These are phyloP conservation scores for Muschampia plurimacula DNA, from an alignment of 2,888 invertebrate species.

Conservation along the genomic window DNA sequence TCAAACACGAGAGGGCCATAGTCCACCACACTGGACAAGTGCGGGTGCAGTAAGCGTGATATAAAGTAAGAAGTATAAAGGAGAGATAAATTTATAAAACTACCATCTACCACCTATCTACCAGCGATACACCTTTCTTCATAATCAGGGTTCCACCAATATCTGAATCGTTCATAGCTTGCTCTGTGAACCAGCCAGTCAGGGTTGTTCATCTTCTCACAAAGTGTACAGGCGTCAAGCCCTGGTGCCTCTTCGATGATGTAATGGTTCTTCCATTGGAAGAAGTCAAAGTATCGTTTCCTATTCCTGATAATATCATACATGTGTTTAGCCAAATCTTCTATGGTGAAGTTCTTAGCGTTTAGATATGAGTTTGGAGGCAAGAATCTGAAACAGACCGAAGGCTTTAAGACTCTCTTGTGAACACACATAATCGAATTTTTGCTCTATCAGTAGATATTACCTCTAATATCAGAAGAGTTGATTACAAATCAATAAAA, in stretches of 20 bases:
- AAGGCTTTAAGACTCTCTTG: too few species aligned
- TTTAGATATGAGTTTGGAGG: slow-evolving; percentile 65
- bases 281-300: slow-evolving; percentile 60
- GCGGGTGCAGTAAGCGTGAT: too few species aligned
- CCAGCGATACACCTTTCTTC: slow-evolving; percentile 35
- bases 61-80: too few species aligned
- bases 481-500: too few species aligned
- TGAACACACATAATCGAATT: too few species aligned
- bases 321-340: slow-evolving; percentile 58
- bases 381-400: slow-evolving; percentile 53
- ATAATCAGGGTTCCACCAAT: slow-evolving; percentile 68
- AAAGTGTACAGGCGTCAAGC: slow-evolving; percentile 62
- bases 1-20: too few species aligned
- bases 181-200: slow-evolving; percentile 52
- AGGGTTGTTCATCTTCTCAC: slow-evolving; percentile 59
- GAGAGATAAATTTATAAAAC: too few species aligned
- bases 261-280: slow-evolving; percentile 68
- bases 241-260: slow-evolving; percentile 50
- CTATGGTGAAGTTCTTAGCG: slow-evolving; percentile 51
- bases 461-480: too few species aligned
- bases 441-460: too few species aligned
- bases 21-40: too few species aligned
- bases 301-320: slow-evolving; percentile 55
- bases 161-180: slow-evolving; percentile 55
- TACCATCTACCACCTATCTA: too few species aligned